Base-by-base conservation (phyloP, 2,888 invertebrate species). In the Drosophila testacea region DNA sequence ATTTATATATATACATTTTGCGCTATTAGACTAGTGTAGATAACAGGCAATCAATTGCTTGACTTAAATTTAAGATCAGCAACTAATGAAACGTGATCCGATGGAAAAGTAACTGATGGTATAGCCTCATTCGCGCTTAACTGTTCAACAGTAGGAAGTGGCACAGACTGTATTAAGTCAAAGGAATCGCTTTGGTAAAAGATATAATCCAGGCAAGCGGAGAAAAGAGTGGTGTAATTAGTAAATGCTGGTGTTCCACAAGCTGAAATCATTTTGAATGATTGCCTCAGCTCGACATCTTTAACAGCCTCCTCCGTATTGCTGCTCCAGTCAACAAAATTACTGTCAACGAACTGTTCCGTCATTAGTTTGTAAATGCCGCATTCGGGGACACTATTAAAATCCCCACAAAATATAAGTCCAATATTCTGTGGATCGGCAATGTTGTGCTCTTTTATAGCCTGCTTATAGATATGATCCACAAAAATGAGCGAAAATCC, bases 151-250 rank as follows among this genome's bases (percentile, higher is more conserved):
- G 94, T 94, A 0, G 98, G 98, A 81, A 98, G 93, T 0, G 98
- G 98, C 64, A 98, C 94, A 0, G 96, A 95, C 94, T 96, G 94
- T 47, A 94, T 92, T 0, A 97, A 94, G 80, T 93, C 89, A 13
- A 97, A 92, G 59, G 94, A 93, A 62, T 94, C 93, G 69, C 93
- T 94, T 81, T 97, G 96, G 89, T 96, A 96, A 92, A 95, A 98
- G 86, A 99, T 98, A 89, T 98, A 98, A 93, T 99, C 99, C 63
- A 99, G 93, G 77, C 98, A 98, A 51, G 95, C 98, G 10, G 95
- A 94, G 93, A 98, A 98, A 0, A 94, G 95, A 1, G 93, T 93
- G 0, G 97, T 97, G 86, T 95, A 98, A 92, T 98, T 98, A 0
- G 98, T 98, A 89, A 95, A 98, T 44, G 94, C 93, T 0, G 97